These are phyloP conservation scores for Lepilemur septentrionalis DNA, from an alignment of 2,797 vertebrate species.

Conservation along the genomic window DNA sequence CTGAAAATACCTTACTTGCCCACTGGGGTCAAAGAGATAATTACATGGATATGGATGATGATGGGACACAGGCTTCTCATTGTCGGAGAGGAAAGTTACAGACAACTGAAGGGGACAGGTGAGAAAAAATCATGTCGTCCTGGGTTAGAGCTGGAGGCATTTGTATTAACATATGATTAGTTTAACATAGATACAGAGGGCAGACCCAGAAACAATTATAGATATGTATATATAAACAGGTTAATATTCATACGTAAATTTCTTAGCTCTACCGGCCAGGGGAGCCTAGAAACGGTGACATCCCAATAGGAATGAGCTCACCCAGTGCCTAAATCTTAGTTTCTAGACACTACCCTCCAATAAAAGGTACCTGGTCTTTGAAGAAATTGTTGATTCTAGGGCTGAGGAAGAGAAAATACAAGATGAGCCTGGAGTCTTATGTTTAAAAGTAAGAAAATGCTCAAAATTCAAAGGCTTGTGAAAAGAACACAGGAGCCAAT, in stretches of 20 bases:
- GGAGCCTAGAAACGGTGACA: not conserved
- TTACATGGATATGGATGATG: not conserved
- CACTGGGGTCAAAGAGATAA: not conserved
- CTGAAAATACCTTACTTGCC: not conserved
- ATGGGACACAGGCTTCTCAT: not conserved
- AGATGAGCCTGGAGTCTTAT: not conserved
- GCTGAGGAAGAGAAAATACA: not conserved
- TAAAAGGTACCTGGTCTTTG: not conserved
- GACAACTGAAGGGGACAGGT: not conserved
- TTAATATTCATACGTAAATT: not conserved
- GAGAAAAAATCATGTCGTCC: not conserved
- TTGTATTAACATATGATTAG: constrained; percentile 36
- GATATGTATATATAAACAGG: not conserved
- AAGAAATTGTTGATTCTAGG: not conserved
- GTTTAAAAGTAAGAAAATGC: not conserved
- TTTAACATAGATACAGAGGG: constrained; percentile 32
- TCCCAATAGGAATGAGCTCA: too few relatives aligned
- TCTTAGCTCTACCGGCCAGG: not conserved
- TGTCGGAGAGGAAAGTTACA: not conserved
- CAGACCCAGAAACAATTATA: constrained; percentile 8
- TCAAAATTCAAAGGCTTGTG: not conserved
- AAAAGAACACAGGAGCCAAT: not conserved
- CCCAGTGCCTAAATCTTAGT: not conserved
- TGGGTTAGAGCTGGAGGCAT: not conserved
- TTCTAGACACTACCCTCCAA: not conserved